Percentiles rank a stretch among this genome's conserved stretches.
Evolutionary conservation across 1,140 invertebrate species (phyloP).

Genomic region (Drosophila funebris): DNA sequence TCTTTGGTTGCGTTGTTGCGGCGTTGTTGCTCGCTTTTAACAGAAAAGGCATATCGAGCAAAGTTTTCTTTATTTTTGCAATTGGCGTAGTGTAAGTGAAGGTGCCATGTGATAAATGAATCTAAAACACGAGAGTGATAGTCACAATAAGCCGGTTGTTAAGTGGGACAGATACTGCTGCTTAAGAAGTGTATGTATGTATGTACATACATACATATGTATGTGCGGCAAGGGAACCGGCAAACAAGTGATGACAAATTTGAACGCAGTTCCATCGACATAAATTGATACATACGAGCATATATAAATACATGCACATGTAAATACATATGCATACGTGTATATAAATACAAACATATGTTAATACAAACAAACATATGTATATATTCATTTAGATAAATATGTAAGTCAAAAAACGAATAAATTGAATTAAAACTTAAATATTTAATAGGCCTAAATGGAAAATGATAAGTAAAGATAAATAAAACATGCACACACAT

Average conservation of each 20-base stretch:
- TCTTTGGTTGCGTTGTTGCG: slow-evolving; percentile 22
- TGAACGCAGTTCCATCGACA: slow-evolving; percentile 20
- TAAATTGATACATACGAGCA: not conserved
- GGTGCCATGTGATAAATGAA: slow-evolving; percentile 45
- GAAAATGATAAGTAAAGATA: not conserved
- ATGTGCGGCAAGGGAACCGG: slow-evolving; percentile 18
- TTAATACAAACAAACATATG: slow-evolving; percentile 4
- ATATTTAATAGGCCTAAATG: slow-evolving; percentile 2
- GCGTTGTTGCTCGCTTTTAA: slow-evolving; percentile 19
- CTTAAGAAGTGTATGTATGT: slow-evolving; percentile 9
- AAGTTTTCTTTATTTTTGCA: slow-evolving; percentile 28
- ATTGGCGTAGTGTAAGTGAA: slow-evolving; percentile 21
- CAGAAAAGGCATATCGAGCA: slow-evolving; percentile 15
- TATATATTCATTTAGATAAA: slow-evolving; percentile 1
- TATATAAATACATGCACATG: not conserved
- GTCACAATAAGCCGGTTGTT: slow-evolving; percentile 39
- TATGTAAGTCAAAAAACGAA: slow-evolving; percentile 6
- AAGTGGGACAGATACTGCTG: slow-evolving; percentile 18
- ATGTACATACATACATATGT: not conserved
- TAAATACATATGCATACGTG: not conserved
- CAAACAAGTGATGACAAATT: slow-evolving; percentile 37
- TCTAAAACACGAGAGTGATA: slow-evolving; percentile 15
- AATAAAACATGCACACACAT: not conserved
- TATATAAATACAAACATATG: slow-evolving; percentile 15
- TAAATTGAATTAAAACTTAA: slow-evolving; percentile 8